Evolutionary conservation across 2,888 invertebrate species (phyloP), one percentile per base, ranked within the genome.

Genomic region (Choreutis nemorana): DNA sequence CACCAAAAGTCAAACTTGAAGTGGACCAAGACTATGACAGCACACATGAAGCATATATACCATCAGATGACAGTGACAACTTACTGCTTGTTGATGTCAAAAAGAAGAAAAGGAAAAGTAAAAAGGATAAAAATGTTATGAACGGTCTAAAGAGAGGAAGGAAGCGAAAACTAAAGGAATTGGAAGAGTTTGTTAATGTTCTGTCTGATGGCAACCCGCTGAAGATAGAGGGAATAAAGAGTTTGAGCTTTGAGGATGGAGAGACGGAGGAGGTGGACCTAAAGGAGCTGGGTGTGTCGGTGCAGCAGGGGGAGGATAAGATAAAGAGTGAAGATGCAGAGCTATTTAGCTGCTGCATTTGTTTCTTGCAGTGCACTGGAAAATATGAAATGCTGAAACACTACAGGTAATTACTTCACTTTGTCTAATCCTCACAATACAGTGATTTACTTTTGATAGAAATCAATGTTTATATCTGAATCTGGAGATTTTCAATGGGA

Each of bases 341-440:
- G 2, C 11, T 40, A 7, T 64, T 49, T 34, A 48, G 61, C 33
- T 80, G 79, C 37, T 80, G 79, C 30, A 61, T 75, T 11, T 80
- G 79, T 38, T 59, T 71, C 29, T 39, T 42, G 9, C 60, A 60
- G 38, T 66, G 53, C 30, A 53, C 36, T 26, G 54, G 42, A 2
- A 50, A 52, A 23, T 42, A 25, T 2, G 62, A 64, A 5, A 62
- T 77, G 46, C 33, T 78, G 12, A 48, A 58, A 21, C 79, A 80
- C 47, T 80, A 79, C 41, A 71, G 60, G 79, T 79, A 45, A 35
- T 6, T 20, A n/a, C 10, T 24, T 24, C 4, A 3, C 10, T n/a
- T n/a, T n/a, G n/a, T n/a, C n/a, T n/a, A n/a, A n/a, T n/a, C n/a
- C n/a, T n/a, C n/a, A n/a, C n/a, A n/a, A n/a, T n/a, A n/a, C n/a